These are phyloP conservation scores for Sinocyclocheilus anophthalmus DNA, from an alignment of 2,113 vertebrate genomes.

Conservation along the genomic window DNA sequence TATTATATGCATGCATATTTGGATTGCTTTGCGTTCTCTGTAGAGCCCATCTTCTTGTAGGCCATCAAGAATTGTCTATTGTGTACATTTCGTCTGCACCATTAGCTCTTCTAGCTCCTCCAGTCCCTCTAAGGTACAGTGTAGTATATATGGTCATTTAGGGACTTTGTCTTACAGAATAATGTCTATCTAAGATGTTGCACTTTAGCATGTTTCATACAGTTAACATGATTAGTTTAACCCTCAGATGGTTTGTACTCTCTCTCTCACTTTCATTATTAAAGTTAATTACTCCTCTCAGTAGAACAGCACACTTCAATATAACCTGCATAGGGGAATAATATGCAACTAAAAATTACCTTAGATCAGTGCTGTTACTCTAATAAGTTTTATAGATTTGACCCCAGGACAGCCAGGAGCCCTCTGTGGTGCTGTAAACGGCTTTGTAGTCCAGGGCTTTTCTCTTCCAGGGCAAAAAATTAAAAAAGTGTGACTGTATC, in stretches of 20 bases:
- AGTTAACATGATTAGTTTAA: constrained; percentile 19
- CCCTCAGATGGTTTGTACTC: constrained; percentile 17
- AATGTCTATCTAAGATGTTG: background rate
- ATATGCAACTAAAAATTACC: background rate
- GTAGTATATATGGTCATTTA: background rate
- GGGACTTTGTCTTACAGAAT: background rate
- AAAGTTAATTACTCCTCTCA: background rate
- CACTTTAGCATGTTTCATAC: background rate
- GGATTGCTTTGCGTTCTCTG: too few species aligned
- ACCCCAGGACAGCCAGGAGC: background rate
- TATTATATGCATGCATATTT: too few species aligned
- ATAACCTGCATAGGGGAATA: background rate
- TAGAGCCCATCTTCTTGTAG: too few species aligned
- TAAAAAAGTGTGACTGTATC: too few species aligned
- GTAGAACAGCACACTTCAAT: background rate
- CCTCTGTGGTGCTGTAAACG: background rate
- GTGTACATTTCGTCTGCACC: background rate
- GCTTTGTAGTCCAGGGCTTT: background rate
- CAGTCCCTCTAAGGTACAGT: background rate
- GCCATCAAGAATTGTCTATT: too few species aligned
- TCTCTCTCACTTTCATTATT: background rate
- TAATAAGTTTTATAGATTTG: constrained; percentile 12
- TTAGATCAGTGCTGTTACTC: constrained; percentile 7
- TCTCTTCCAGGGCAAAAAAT: too few species aligned
- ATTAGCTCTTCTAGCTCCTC: background rate